Evolutionary conservation across 2,113 vertebrate species (phyloP).

Genomic region (Eulemur macaco): DNA sequence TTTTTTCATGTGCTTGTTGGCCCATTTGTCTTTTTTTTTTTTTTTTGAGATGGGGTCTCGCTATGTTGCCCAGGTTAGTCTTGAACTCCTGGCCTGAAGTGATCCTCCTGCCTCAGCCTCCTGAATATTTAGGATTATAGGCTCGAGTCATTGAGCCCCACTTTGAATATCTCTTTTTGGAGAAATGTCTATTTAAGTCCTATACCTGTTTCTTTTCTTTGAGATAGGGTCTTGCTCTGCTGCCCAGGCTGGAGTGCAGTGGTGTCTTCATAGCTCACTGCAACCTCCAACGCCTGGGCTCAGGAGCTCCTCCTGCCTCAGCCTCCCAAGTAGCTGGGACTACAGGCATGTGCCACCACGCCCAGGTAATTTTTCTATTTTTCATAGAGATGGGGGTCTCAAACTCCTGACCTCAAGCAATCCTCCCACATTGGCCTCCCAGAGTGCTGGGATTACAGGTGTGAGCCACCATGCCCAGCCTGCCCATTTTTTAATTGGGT

Average conservation of each 20-base stretch:
- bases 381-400: too few relatives aligned
- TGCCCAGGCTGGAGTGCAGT: not conserved
- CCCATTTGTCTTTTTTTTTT: not conserved
- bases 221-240: not conserved
- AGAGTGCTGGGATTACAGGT: too few relatives aligned
- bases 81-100: too few relatives aligned
- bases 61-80: not conserved
- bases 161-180: not conserved
- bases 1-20: not conserved
- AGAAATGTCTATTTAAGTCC: not conserved
- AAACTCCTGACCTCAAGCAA: too few relatives aligned
- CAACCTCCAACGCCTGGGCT: not conserved
- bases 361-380: too few relatives aligned
- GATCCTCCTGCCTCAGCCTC: too few relatives aligned
- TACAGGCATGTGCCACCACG: too few relatives aligned
- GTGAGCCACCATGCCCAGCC: too few relatives aligned
- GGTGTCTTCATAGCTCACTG: not conserved
- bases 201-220: not conserved
- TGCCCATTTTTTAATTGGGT: not conserved
- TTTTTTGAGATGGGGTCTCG: not conserved
- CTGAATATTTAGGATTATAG: not conserved
- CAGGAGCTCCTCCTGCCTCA: not conserved
- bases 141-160: not conserved
- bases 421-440: too few relatives aligned
- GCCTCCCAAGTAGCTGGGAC: not conserved